A percentile compares a stretch with the other conserved stretches of the same genome.
Conservation (phyloP, 2,113 vertebrate species). For the Butorides virescens region DNA sequence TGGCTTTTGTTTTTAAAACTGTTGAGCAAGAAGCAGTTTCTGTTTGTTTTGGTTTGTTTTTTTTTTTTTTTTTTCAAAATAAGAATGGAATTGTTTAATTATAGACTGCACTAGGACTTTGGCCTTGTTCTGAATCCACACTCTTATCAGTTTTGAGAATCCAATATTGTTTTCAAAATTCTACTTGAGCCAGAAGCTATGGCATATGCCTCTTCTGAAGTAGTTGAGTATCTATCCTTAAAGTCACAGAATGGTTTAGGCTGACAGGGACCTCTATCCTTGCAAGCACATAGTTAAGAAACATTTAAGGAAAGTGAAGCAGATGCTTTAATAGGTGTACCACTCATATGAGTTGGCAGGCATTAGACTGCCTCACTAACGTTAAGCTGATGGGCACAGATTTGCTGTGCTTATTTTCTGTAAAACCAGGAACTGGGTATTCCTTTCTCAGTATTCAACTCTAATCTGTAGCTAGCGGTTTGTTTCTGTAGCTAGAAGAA, state of each 20-base stretch:
- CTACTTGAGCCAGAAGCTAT: not conserved
- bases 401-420: not conserved
- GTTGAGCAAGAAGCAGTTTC: slow-evolving; percentile 26
- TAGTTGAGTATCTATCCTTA: not conserved
- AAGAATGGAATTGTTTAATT: slow-evolving; percentile 34
- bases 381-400: not conserved
- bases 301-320: not conserved
- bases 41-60: slow-evolving; percentile 1
- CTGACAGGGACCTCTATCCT: not conserved
- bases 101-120: not conserved
- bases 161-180: not conserved
- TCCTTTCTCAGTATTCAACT: not conserved
- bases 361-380: not conserved
- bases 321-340: not conserved
- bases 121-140: not conserved
- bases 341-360: not conserved
- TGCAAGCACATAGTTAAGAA: not conserved
- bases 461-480: not conserved
- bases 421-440: not conserved
- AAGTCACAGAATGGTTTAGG: not conserved
- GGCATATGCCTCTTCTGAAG: not conserved
- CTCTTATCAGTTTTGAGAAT: slow-evolving; percentile 24
- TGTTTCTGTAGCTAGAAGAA: not conserved
- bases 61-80: not conserved
- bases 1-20: slow-evolving; percentile 45